Percentiles rank a stretch among this genome's conserved stretches.
These are phyloP conservation scores for Oscheius sp. DNA, from an alignment of 2,888 invertebrate species.

Conservation along the genomic window DNA sequence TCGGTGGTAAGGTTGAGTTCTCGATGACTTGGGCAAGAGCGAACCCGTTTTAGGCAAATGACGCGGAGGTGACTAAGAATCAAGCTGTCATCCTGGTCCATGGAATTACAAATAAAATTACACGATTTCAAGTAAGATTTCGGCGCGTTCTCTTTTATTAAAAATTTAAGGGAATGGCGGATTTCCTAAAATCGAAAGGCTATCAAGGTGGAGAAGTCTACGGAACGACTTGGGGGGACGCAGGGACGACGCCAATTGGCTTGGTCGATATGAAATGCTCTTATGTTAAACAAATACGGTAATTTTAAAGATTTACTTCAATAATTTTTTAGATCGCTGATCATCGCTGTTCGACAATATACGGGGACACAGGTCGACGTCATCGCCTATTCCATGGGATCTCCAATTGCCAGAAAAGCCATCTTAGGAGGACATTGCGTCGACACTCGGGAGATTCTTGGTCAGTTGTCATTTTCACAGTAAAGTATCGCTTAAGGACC, in stretches of 20 bases:
- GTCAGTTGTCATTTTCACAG: conserved; percentile 29
- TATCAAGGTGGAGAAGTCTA: conserved; percentile 65
- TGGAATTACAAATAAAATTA: conserved; percentile 71
- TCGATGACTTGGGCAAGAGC: not conserved
- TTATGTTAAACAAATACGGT: conserved; percentile 71
- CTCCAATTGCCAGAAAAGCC: conserved; percentile 68
- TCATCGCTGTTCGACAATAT: conserved; percentile 71
- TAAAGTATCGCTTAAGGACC: conserved; percentile 31
- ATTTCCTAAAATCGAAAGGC: conserved; percentile 54
- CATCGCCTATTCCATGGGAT: conserved; percentile 72
- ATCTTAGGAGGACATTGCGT: conserved; percentile 67
- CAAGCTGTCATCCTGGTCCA: conserved; percentile 71
- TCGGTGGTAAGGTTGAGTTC: conserved; percentile 61
- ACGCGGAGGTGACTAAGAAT: conserved; percentile 40
- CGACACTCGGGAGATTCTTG: conserved; percentile 64
- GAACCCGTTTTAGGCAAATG: conserved; percentile 15
- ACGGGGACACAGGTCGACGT: conserved; percentile 70
- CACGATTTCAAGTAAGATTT: conserved; percentile 60
- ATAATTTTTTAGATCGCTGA: conserved; percentile 60
- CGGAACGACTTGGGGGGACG: conserved; percentile 72
- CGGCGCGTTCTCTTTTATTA: not conserved
- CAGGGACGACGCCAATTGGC: conserved; percentile 67
- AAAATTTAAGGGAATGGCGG: conserved; percentile 57
- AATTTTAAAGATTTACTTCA: not conserved
- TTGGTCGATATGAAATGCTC: conserved; percentile 71